Evolutionary conservation across 2,888 invertebrate species (phyloP), one percentile per base, ranked within the genome.

Genomic region (Trachelus troglodyta): DNA sequence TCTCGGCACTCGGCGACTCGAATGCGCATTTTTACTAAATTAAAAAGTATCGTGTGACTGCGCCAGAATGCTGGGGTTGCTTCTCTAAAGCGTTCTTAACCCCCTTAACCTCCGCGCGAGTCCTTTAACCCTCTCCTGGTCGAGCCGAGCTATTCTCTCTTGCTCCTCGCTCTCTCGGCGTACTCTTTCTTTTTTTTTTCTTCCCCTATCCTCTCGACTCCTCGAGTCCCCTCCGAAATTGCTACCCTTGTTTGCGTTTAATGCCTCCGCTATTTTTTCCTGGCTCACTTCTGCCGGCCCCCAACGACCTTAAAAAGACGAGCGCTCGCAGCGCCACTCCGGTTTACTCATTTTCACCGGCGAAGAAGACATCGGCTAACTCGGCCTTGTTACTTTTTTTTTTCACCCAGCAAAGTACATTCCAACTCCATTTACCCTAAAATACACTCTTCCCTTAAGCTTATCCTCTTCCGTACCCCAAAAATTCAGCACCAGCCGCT

Each of bases 41-140:
- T 91, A 91, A 91, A 91, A 91, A 91, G 90, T 90, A 90, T 90
- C 90, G 89, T 89, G 89, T 88, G 89, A 90, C 89, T 89, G 89
- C 85, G 87, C 87, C 87, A 86, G 88, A 84, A 87, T 83, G 85
- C 83, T 80, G 82, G 77, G 79, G 76, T 76, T 77, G 80, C 77
- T 78, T 74, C 86, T 88, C 83, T 87, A 88, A 89, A 90, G 87
- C 89, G 86, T 89, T 90, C 88, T 88, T 88, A 88, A 89, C 87
- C 83, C 83, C 84, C 83, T 84, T 81, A 74, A 77, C 76, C 71
- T 73, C 83, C 76, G 77, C 79, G 37, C 76, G 83, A 77, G 79
- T 79, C 77, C 37, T 73, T 73, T 85, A 86, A 87, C 86, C 84
- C 82, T 82, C 85, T 86, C 76, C 34, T 68, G 56, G 69, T 68